Evolutionary conservation across 2,797 vertebrate genomes (phyloP).

Genomic region (Oreochromis mossambicus): DNA sequence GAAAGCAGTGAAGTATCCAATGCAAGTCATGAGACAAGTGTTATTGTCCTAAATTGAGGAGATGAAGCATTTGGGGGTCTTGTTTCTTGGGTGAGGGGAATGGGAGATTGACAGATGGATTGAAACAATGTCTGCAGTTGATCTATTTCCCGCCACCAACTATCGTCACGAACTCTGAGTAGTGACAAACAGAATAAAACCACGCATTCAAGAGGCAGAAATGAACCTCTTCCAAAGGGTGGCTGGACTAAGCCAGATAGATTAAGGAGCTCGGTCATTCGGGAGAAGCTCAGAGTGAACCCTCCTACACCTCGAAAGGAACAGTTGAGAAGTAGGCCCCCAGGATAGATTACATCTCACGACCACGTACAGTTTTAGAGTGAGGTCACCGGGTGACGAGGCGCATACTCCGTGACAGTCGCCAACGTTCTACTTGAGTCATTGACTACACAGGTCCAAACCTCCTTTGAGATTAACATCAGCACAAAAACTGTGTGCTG

Average conservation of each 20-base stretch:
- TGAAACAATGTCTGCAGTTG: neutral
- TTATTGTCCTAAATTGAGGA: neutral
- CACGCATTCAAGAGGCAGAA: neutral
- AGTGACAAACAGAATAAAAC: neutral
- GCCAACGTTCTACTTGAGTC: neutral
- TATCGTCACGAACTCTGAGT: neutral
- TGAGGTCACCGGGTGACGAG: neutral
- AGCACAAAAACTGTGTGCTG: neutral
- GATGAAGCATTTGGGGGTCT: neutral
- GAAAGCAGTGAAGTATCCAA: neutral
- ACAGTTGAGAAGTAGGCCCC: neutral
- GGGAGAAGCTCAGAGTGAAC: neutral
- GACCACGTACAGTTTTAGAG: neutral
- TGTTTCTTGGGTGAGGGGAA: neutral
- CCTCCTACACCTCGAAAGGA: neutral
- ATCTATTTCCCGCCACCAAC: neutral
- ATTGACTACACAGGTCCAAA: neutral
- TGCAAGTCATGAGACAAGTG: neutral
- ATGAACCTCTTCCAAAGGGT: neutral
- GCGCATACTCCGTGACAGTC: neutral
- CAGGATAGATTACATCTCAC: neutral
- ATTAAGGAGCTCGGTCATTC: neutral
- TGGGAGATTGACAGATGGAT: neutral
- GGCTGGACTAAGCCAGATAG: neutral
- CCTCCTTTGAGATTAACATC: neutral